phyloP scores from a whole-genome alignment of 2,888 invertebrate species.

The Adineta ricciae region DNA sequence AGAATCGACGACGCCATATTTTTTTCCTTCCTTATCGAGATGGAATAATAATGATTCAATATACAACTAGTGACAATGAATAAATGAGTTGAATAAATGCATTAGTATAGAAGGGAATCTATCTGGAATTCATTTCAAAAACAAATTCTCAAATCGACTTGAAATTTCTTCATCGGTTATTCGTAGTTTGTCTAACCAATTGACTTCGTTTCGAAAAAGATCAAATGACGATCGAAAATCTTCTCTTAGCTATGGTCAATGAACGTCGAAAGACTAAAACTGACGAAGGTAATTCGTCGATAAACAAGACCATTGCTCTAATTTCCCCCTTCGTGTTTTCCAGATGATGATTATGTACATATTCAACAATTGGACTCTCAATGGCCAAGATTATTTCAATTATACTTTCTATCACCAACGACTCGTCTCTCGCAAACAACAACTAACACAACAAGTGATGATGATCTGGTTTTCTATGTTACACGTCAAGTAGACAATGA shows the following conservation, averaged over 20 bases:
- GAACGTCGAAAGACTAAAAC: not conserved
- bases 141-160: no score
- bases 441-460: not conserved
- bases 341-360: constrained; percentile 16
- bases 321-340: no score
- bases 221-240: not conserved
- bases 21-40: not conserved
- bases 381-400: not conserved
- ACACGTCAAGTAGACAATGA: not conserved
- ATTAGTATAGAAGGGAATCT: not conserved
- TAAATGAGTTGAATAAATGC: not conserved
- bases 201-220: not conserved
- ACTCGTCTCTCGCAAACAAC: not conserved
- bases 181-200: not conserved
- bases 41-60: not conserved
- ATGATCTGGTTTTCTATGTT: constrained; percentile 13
- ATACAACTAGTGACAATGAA: not conserved
- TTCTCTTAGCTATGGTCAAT: not conserved
- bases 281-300: not conserved
- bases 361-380: not conserved
- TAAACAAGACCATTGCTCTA: not conserved
- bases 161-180: not conserved
- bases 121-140: no score
- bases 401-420: not conserved
- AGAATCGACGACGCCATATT: not conserved